Percentiles rank a stretch among this genome's conserved stretches.
Conservation (phyloP, 2,888 invertebrate genomes). For the Drosophila antonietae region DNA sequence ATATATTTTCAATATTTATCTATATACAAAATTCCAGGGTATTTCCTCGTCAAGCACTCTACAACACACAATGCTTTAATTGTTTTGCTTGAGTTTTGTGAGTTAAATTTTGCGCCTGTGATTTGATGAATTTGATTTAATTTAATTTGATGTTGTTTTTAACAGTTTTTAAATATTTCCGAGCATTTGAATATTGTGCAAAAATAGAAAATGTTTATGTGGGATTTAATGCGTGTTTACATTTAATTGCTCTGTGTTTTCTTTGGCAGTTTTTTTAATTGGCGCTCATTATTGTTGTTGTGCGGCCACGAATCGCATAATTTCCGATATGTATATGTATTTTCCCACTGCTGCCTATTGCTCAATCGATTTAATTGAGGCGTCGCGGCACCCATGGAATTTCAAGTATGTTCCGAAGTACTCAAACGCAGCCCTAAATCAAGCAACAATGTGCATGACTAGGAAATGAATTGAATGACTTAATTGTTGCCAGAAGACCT, state of each 20-base stretch:
- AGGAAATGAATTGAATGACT: conserved; percentile 49
- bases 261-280: conserved; percentile 27
- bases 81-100: conserved; percentile 47
- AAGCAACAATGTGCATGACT: conserved; percentile 41
- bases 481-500: conserved; percentile 25
- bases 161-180: conserved; percentile 9
- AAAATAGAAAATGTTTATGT: conserved; percentile 17
- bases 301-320: conserved; percentile 28
- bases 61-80: background rate
- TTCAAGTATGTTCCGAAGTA: conserved; percentile 43
- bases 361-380: conserved; percentile 49
- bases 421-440: conserved; percentile 43
- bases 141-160: conserved; percentile 26
- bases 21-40: background rate
- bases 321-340: conserved; percentile 13
- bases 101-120: conserved; percentile 43
- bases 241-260: conserved; percentile 21
- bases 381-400: conserved; percentile 42
- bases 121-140: conserved; percentile 38
- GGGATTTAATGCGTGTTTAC: conserved; percentile 12
- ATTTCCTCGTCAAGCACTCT: background rate
- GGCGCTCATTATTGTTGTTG: conserved; percentile 32
- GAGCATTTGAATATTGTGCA: conserved; percentile 51
- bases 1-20: too few relatives aligned
- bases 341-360: conserved; percentile 8